Evolutionary conservation across 2,888 invertebrate species (phyloP).

Genomic region (Aphidoletes aphidimyza): DNA sequence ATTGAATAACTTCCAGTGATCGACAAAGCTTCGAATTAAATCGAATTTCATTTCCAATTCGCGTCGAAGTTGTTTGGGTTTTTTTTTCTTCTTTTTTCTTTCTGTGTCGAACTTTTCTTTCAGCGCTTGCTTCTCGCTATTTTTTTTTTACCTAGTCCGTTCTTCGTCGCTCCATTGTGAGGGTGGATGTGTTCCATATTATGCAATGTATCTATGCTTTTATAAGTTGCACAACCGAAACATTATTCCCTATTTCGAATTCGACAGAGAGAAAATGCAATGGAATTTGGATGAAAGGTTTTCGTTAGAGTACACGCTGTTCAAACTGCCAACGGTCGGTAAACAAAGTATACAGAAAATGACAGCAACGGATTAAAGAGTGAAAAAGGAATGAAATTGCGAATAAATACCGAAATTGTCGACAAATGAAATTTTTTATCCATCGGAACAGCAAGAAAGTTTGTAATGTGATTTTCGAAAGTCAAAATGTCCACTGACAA

Average conservation of each 20-base stretch:
- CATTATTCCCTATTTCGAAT: background rate
- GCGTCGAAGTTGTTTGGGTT: background rate
- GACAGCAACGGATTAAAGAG: background rate
- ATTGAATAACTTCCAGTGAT: conserved; percentile 4
- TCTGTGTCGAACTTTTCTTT: background rate
- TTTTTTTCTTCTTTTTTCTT: background rate
- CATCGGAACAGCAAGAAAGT: no score
- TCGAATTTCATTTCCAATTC: conserved; percentile 20
- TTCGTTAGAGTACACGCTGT: background rate
- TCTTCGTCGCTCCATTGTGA: background rate
- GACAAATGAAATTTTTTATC: background rate
- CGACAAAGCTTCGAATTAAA: conserved; percentile 27
- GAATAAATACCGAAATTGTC: background rate
- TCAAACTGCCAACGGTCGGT: background rate
- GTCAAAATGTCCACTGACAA: conserved; percentile 21
- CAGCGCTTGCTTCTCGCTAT: background rate
- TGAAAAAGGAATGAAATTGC: background rate
- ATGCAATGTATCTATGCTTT: conserved; percentile 7
- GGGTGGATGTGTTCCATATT: background rate
- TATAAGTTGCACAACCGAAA: background rate
- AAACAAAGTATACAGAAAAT: background rate
- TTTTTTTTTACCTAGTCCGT: background rate
- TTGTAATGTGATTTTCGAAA: no score
- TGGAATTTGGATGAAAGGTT: background rate
- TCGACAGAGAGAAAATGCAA: background rate